A percentile compares a stretch with the other conserved stretches of the same genome.
Conservation (phyloP, 2,113 vertebrate species). For the Eptesicus fuscus region DNA sequence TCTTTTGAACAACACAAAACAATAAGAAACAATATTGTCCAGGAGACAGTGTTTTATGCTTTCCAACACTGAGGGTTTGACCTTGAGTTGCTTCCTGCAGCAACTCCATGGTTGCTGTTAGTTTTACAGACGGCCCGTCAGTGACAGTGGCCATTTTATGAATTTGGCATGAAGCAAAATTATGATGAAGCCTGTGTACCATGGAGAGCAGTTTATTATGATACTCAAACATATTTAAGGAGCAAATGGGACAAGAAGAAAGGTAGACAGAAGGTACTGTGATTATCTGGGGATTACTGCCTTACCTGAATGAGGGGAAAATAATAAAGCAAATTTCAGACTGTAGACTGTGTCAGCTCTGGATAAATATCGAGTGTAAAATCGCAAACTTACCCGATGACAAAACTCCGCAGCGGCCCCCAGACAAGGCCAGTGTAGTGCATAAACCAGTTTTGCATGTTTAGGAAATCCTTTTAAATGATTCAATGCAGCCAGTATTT, state of each 20-base stretch:
- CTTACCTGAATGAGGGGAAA: background rate
- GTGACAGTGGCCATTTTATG: background rate
- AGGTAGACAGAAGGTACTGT: background rate
- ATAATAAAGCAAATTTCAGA: background rate
- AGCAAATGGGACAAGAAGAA: constrained; percentile 7
- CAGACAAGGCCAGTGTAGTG: background rate
- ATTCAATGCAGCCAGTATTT: background rate
- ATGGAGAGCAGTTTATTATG: constrained; percentile 33
- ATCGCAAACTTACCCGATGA: fast-evolving
- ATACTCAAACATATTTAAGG: constrained; percentile 14
- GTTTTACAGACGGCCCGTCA: background rate
- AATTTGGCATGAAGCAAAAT: constrained; percentile 40
- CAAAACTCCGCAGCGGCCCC: background rate
- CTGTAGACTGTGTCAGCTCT: background rate
- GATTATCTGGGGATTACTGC: background rate
- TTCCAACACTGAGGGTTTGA: background rate
- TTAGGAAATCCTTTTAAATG: background rate
- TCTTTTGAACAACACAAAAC: background rate
- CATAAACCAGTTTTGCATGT: background rate
- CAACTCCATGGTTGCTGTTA: background rate
- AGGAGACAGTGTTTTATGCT: background rate
- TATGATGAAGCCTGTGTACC: background rate
- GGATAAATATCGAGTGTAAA: background rate
- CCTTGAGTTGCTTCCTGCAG: background rate
- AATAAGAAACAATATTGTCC: background rate